Conservation (phyloP, 2,113 vertebrate species). For the Megaceryle torquata region DNA sequence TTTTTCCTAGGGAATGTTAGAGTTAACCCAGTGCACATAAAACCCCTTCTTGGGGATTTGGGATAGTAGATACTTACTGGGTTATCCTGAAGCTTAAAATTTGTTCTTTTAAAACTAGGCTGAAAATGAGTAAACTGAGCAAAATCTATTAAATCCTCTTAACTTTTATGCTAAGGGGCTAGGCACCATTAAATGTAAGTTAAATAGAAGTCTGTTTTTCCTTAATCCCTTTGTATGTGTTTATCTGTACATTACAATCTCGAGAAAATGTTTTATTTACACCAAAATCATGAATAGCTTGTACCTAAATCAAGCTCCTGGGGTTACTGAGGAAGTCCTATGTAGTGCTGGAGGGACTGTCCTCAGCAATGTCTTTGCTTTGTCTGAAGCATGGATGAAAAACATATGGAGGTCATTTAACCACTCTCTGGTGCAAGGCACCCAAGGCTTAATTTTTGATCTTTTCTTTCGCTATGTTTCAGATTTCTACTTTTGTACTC, state of each 20-base stretch:
- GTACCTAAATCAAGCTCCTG: not conserved
- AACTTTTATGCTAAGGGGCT: not conserved
- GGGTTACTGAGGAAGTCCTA: not conserved
- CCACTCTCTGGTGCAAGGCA: not conserved
- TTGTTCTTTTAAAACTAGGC: not conserved
- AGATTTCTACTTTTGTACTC: not conserved
- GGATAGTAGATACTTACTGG: not conserved
- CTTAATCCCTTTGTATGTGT: not conserved
- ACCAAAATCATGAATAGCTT: not conserved
- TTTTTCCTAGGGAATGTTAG: not conserved
- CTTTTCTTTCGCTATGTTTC: not conserved
- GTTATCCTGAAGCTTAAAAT: not conserved
- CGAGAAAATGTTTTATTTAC: not conserved
- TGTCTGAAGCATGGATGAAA: not conserved
- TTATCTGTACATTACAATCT: not conserved
- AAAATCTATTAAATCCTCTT: not conserved
- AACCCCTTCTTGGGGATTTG: not conserved
- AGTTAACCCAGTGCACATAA: not conserved
- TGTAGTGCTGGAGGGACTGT: not conserved
- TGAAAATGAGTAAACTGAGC: not conserved
- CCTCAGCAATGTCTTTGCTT: not conserved
- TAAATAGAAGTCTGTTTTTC: not conserved
- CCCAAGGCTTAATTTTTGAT: not conserved
- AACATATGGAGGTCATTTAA: not conserved
- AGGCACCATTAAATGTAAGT: not conserved